These are phyloP conservation scores for Elgaria multicarinata DNA, from an alignment of 2,113 vertebrate genomes.

Conservation along the genomic window DNA sequence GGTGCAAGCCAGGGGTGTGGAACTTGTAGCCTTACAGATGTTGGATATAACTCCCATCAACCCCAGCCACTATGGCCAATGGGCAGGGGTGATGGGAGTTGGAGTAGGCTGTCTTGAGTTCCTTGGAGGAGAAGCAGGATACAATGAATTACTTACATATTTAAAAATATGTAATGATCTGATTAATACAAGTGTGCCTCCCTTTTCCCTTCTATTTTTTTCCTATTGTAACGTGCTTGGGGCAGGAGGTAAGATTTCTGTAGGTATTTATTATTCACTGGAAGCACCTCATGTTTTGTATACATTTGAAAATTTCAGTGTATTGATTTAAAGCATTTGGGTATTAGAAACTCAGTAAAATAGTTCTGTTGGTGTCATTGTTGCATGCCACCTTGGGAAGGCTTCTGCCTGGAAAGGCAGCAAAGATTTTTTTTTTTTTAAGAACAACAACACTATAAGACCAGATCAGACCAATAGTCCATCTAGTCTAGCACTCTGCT, in stretches of 20 bases:
- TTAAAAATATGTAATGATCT: not conserved
- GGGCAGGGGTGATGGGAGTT: not conserved
- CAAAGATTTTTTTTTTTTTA: no score
- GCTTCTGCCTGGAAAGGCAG: no score
- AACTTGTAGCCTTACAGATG: not conserved
- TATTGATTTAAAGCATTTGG: not conserved
- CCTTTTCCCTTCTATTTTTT: not conserved
- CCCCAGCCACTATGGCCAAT: not conserved
- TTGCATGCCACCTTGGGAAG: no score
- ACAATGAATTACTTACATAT: not conserved
- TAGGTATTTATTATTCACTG: not conserved
- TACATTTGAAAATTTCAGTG: not conserved
- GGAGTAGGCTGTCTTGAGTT: not conserved
- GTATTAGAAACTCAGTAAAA: not conserved
- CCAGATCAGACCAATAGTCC: no score
- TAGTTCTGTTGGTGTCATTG: no score
- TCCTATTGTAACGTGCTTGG: not conserved
- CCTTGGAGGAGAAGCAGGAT: not conserved
- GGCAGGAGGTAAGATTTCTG: not conserved
- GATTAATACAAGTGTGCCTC: not conserved
- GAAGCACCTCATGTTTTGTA: not conserved
- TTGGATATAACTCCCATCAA: not conserved
- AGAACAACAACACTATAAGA: no score
- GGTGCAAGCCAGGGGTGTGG: not conserved
- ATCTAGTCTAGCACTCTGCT: no score